phyloP scores from a whole-genome alignment of 2,888 invertebrate genomes.

The Lutraria lutraria region DNA sequence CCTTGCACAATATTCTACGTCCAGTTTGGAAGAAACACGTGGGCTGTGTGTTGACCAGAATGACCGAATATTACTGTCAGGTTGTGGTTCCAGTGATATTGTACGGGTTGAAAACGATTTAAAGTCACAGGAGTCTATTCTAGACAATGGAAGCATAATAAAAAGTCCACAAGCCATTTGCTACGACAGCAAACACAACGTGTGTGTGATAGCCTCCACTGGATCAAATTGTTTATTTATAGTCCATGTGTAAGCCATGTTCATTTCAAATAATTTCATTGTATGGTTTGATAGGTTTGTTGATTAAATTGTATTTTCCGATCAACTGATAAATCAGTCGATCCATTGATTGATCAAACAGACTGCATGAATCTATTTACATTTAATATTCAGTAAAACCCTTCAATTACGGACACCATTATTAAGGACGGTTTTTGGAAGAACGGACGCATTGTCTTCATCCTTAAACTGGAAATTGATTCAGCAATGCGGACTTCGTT shows the following conservation, averaged over 20 bases:
- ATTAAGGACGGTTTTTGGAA: too few species aligned
- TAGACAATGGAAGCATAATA: background rate
- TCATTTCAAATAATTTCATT: too few species aligned
- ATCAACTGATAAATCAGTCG: too few species aligned
- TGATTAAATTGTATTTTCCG: too few species aligned
- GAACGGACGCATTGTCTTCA: too few species aligned
- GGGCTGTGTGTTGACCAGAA: conserved; percentile 53
- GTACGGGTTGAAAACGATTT: conserved; percentile 28
- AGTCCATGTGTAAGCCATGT: background rate
- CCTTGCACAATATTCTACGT: background rate
- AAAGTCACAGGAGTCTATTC: conserved; percentile 19
- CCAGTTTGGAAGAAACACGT: conserved; percentile 38
- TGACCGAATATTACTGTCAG: conserved; percentile 34
- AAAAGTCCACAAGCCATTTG: conserved; percentile 35
- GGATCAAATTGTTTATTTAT: background rate
- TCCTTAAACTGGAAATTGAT: too few species aligned
- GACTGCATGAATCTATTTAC: too few species aligned
- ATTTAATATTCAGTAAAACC: too few species aligned
- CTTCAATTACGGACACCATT: too few species aligned
- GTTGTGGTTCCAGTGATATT: conserved; percentile 40
- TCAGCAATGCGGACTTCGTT: too few species aligned
- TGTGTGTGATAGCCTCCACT: background rate
- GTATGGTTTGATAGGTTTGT: background rate
- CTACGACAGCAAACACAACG: conserved; percentile 23
- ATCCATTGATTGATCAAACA: too few species aligned